Evolutionary conservation across 2,888 invertebrate species (phyloP), one percentile per base, ranked within the genome.

Genomic region (Pseudeuparius sepicola): DNA sequence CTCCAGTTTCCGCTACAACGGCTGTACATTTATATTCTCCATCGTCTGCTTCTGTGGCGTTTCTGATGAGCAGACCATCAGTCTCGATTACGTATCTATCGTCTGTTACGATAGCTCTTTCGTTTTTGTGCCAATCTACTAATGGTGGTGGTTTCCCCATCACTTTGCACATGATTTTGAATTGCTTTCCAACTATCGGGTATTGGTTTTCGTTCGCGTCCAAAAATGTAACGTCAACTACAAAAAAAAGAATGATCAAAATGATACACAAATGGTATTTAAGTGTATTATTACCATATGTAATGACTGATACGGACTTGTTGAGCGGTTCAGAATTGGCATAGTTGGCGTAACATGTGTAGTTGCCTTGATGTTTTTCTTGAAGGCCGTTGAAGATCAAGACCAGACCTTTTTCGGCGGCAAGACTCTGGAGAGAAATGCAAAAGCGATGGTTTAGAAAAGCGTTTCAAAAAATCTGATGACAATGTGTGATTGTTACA

Each of bases 1-100:
- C 80, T 24, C 89, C 90, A 23, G 87, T 85, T 43, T 73, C 71
- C 11, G 78, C 71, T 1, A 89, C 89, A 24, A 83, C 77, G n/a
- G 89, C 90, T 27, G 86, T 73, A 55, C 90, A 90, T 3, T 78
- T 83, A 57, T 90, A 90, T 6, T 78, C 70, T 1, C 89, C 90
- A 54, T 89, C 89, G 51, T 92, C 89, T 10, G 78, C 73, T 57
- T 84, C 83, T 46, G 75, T 70, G 1, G 88, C 80, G 47, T 78
- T 75, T 47, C 75, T 78, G 40, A 90, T 85, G 37, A 78, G 61
- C 7, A 90, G 63, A 1, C 86, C 87, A 47, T 85, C 78, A 1
- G 76, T 66, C 47, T 80, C 76, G 35, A 81, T 73, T 9, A 86
- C 72, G 52, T 81, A 85, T 55, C 78, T 74, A 31, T 78, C 77